phyloP scores from a whole-genome alignment of 1,140 invertebrate genomes.

The Caenorhabditis remanei region DNA sequence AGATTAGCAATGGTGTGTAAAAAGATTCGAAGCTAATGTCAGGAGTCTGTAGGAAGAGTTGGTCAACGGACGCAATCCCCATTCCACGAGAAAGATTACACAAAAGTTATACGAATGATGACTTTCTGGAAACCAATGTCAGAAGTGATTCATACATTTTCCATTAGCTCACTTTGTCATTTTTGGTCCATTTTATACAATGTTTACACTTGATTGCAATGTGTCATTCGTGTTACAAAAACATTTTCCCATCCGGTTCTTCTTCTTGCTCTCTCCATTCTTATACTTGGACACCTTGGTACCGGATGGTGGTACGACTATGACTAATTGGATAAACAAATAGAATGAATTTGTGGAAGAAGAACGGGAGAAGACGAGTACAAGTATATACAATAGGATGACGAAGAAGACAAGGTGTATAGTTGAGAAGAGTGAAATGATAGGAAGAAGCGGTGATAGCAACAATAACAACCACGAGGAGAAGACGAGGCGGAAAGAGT shows the following conservation, averaged over 20 bases:
- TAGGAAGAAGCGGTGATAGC: constrained; percentile 44
- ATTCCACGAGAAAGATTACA: not conserved
- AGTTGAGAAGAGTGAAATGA: not conserved
- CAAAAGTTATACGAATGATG: not conserved
- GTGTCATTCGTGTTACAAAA: constrained; percentile 18
- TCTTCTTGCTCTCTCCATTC: not conserved
- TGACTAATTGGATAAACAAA: constrained; percentile 53
- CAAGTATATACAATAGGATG: constrained; percentile 31
- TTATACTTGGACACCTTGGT: not conserved
- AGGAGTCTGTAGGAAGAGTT: too few species aligned
- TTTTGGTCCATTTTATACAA: not conserved
- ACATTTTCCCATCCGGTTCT: constrained; percentile 43
- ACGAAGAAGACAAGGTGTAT: constrained; percentile 1
- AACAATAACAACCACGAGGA: constrained; percentile 41
- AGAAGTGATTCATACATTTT: not conserved
- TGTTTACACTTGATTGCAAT: not conserved
- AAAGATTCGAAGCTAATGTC: too few species aligned
- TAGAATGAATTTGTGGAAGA: not conserved
- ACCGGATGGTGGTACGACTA: constrained; percentile 49
- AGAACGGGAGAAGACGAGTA: not conserved
- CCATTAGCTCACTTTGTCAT: not conserved
- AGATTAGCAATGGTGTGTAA: too few species aligned
- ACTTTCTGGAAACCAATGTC: not conserved
- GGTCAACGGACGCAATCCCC: too few species aligned
- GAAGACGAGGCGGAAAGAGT: not conserved